These are phyloP conservation scores for Eulemur macaco DNA, from an alignment of 2,113 vertebrate species.

Conservation along the genomic window DNA sequence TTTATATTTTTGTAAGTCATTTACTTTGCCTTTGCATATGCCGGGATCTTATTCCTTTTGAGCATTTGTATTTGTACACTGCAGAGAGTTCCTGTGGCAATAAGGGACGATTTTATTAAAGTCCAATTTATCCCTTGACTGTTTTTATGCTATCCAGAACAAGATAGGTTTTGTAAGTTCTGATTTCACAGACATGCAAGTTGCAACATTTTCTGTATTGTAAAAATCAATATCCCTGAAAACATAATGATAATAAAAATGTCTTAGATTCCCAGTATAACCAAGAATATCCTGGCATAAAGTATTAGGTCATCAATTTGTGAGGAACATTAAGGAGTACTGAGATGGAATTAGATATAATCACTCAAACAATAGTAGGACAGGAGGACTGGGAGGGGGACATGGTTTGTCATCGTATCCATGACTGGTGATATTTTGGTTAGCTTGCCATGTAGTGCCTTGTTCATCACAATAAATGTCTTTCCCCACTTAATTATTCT, in stretches of 20 bases:
- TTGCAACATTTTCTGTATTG: neutral
- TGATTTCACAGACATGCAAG: neutral
- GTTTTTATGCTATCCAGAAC: neutral
- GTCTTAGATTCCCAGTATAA: neutral
- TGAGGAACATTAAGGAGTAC: neutral
- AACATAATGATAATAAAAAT: neutral
- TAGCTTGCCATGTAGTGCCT: neutral
- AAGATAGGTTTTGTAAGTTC: neutral
- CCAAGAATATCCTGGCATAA: neutral
- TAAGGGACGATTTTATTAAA: constrained; percentile 21
- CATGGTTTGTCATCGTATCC: neutral
- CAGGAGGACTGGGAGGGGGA: neutral
- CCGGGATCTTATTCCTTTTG: neutral
- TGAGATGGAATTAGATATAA: neutral
- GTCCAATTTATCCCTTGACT: neutral
- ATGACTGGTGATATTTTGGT: neutral
- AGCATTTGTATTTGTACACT: neutral
- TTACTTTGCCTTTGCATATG: neutral
- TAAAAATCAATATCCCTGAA: constrained; percentile 6
- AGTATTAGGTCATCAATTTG: neutral
- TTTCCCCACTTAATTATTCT: neutral
- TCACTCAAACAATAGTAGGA: neutral
- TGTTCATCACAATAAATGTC: neutral
- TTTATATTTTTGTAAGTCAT: neutral
- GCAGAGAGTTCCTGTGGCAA: neutral